Base-by-base conservation (phyloP, 2,888 invertebrate genomes). In the Campaea margaritaria region DNA sequence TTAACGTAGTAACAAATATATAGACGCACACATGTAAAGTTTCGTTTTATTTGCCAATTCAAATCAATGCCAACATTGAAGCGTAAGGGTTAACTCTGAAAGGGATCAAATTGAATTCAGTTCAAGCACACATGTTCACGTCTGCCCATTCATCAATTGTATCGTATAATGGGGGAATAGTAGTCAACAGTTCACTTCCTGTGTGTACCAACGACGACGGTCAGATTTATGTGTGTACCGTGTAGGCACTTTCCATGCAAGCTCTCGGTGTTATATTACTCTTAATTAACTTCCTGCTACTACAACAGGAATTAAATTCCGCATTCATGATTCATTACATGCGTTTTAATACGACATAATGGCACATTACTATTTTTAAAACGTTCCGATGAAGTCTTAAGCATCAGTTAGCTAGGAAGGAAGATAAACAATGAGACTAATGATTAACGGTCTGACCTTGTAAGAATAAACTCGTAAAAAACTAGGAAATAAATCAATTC, bases 61-160 rank as follows among this genome's bases (percentile, higher is more conserved):
- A 87, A 88, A 91, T 89, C 88, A 88, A 87, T 85, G 83, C 78
- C 65, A 70, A 73, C 77, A 83, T 80, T 80, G 79, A 78, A 69
- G 76, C 82, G 80, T 76, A 89, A 88, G 89, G 87, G 88, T 86
- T 86, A 81, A 74, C 83, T 78, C 72, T 83, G 82, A 86, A 86
- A 86, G 86, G 87, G 85, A 85, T 87, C 85, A 86, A 87, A 88
- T 89, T 88, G 87, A 87, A 89, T 89, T 87, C 76, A 75, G 81
- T 79, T 83, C 81, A 79, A 85, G 84, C 84, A 87, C 88, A 87
- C 84, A 86, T 86, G 87, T 77, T 86, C 87, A 70, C 82, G 78
- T 82, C 77, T 85, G 82, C 73, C 83, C 78, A 89, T 90, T 90
- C 89, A 89, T 89, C 88, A 87, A 87, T 87, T 84, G 88, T 81